Evolutionary conservation across 2,888 invertebrate genomes (phyloP).

Genomic region (Brachyopa scutellaris): DNA sequence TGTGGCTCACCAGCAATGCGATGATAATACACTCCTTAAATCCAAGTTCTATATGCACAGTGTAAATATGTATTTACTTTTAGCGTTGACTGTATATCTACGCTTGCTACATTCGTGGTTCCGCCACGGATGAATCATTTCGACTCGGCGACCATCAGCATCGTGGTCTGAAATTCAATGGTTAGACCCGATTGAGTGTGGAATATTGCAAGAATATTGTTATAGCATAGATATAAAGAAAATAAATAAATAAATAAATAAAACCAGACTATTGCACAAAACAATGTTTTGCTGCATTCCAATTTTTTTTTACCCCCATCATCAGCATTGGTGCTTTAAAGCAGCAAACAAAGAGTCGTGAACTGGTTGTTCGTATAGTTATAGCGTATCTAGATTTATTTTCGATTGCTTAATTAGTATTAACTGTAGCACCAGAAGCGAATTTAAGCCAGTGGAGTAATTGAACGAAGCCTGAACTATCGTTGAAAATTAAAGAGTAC

Average conservation of each 20-base stretch:
- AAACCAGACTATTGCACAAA: slow-evolving; percentile 32
- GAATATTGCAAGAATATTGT: slow-evolving; percentile 66
- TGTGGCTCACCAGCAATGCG: too few relatives aligned
- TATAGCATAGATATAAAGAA: slow-evolving; percentile 19
- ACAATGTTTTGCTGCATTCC: slow-evolving; percentile 49
- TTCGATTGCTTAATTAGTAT: background rate
- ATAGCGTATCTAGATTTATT: too few relatives aligned
- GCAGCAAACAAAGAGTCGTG: background rate
- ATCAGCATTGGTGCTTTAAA: slow-evolving; percentile 23
- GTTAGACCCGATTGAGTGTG: slow-evolving; percentile 58
- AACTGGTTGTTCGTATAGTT: too few relatives aligned
- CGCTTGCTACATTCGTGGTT: slow-evolving; percentile 47
- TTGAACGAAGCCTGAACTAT: background rate
- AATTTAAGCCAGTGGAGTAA: background rate
- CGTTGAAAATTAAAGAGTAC: background rate
- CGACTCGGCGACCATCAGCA: slow-evolving; percentile 39
- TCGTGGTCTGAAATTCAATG: slow-evolving; percentile 58
- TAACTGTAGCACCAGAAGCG: background rate
- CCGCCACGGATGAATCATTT: slow-evolving; percentile 59
- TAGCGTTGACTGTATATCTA: slow-evolving; percentile 41
- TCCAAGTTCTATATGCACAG: too few relatives aligned
- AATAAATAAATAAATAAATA: slow-evolving; percentile 50
- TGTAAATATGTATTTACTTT: slow-evolving; percentile 22
- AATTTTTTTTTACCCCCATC: slow-evolving; percentile 30
- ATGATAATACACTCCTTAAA: too few relatives aligned